Conservation (phyloP, 2,113 vertebrate genomes). For the Nothocercus nigrocapillus region DNA sequence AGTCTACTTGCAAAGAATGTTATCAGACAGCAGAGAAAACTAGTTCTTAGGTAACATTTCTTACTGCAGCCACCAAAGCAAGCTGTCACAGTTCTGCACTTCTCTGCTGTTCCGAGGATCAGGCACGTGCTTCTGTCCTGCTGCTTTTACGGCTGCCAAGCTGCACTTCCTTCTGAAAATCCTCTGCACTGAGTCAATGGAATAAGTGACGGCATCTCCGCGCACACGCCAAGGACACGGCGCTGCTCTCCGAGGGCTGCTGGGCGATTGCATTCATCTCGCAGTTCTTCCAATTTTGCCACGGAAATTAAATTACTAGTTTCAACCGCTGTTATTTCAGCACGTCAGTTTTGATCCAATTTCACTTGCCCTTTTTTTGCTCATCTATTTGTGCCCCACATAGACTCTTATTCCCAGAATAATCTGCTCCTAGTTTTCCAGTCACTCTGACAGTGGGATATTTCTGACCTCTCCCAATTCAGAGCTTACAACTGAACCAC, state of each 20-base stretch:
- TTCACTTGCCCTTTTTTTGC: background rate
- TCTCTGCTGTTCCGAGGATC: fast-evolving
- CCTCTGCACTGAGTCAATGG: background rate
- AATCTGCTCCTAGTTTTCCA: background rate
- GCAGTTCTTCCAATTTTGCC: background rate
- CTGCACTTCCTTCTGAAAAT: background rate
- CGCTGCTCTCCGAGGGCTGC: background rate
- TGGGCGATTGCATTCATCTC: background rate
- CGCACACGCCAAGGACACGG: fast-evolving
- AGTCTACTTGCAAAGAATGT: background rate
- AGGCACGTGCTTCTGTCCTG: background rate
- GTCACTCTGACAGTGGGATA: background rate
- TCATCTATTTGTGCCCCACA: background rate
- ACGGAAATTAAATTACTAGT: background rate
- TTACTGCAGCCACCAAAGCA: background rate
- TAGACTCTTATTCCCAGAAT: background rate
- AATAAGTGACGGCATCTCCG: background rate
- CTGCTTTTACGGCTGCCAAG: background rate
- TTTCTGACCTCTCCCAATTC: background rate
- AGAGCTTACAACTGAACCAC: background rate
- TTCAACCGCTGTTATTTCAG: background rate
- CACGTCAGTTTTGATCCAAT: background rate
- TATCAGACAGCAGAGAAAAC: background rate
- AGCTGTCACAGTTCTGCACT: fast-evolving
- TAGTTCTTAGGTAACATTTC: fast-evolving